Base-by-base conservation (phyloP, 1,140 invertebrate species). In the Galleria mellonella region DNA sequence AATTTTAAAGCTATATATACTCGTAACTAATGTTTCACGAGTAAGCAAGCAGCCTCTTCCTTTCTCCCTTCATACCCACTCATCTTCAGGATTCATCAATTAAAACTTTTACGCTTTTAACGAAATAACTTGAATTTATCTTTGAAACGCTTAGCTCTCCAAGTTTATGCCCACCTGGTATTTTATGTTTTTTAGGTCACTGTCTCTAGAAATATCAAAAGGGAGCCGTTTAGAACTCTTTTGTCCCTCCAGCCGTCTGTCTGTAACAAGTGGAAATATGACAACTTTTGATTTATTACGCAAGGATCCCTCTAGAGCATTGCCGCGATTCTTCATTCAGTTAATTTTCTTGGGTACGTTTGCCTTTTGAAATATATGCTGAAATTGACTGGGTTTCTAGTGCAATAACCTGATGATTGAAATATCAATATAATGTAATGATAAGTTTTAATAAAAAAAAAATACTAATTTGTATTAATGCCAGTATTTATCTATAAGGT, bases 51-150 rank as follows among this genome's bases (percentile, higher is more conserved):
- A 23, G 17, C 17, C 38, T 28, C 35, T 35, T 29, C 14, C 39
- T 32, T 27, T 13, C 29, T 23, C 31, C 39, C 46, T 6, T 35
- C 42, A 43, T 37, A 47, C 50, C 47, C 51, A 58, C 46, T 57
- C 35, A 23, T 23, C 17, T 23, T 23, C 33, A 44, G 39, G 39
- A 43, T 47, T 60, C 56, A 49, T 65, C 59, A 62, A 68, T 67
- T 71, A 65, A 68, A 71, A 71, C 58, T 71, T 68, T 58, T 45
- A 42, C 43, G 4, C 44, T 54, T 55, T 57, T 42, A 41, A 36
- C 43, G 32, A 51, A 56, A 56, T 64, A 68, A 53, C 49, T 62
- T 50, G 46, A 65, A 58, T 49, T 62, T 62, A 58, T 55, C 54
- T 57, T 62, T 38, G 49, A 42, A 43, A 35, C 31, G 39, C 43